phyloP scores from a whole-genome alignment of 2,797 vertebrate genomes.

The Pangasius mekongensis region DNA sequence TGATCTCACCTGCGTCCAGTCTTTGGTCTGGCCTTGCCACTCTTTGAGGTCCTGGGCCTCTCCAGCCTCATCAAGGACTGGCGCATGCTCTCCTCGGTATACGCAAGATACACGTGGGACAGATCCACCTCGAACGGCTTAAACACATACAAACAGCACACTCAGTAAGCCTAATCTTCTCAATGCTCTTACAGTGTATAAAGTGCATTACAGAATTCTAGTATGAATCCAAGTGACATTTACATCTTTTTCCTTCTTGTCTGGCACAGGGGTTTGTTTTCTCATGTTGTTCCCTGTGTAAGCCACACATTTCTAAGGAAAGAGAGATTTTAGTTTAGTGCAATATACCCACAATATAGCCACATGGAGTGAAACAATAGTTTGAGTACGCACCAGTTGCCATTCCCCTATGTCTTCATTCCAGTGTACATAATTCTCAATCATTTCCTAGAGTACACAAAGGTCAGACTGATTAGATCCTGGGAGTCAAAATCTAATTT shows the following conservation, averaged over 20 bases:
- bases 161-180: not conserved
- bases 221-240: slow-evolving; percentile 60
- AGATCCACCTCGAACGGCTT: slow-evolving; percentile 98
- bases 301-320: slow-evolving; percentile 93
- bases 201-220: not conserved
- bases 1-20: slow-evolving; percentile 87
- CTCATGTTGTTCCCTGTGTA: slow-evolving; percentile 99
- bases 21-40: slow-evolving; percentile 89
- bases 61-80: slow-evolving; percentile 96
- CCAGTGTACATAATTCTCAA: slow-evolving; percentile 98
- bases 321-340: not conserved
- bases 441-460: slow-evolving; percentile 87
- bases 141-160: slow-evolving; percentile 21
- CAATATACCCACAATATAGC: not conserved
- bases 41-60: slow-evolving; percentile 91
- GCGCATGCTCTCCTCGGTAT: slow-evolving; percentile 95
- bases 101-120: slow-evolving; percentile 94
- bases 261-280: slow-evolving; percentile 93
- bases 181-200: not conserved
- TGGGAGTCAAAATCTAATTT: not conserved
- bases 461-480: not conserved
- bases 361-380: not conserved
- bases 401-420: slow-evolving; percentile 99
- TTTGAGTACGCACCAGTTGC: slow-evolving; percentile 86
- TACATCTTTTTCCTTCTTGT: slow-evolving; percentile 99